Evolutionary conservation across 2,113 vertebrate species (phyloP).

Genomic region (Hepsetus odoe): DNA sequence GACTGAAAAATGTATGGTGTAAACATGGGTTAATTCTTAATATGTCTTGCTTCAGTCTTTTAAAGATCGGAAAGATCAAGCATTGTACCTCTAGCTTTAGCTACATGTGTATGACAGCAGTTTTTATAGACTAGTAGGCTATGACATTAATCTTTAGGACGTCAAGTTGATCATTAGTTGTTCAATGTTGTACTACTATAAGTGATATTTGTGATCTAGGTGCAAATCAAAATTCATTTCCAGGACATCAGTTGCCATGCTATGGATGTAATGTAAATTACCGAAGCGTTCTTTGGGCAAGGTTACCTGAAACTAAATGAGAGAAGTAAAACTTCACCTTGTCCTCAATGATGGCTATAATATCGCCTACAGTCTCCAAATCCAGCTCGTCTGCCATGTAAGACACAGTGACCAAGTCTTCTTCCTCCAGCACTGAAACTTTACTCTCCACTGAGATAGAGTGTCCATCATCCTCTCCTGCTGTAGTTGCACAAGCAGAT

Average conservation of each 20-base stretch:
- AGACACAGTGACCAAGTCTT: constrained; percentile 87
- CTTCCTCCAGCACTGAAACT: constrained; percentile 81
- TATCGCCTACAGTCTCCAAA: constrained; percentile 93
- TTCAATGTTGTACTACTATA: no score
- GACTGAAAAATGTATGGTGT: no score
- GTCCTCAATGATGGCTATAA: constrained; percentile 95
- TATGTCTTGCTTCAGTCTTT: no score
- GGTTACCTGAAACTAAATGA: not conserved
- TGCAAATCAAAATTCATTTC: not conserved
- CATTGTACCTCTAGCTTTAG: no score
- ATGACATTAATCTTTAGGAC: no score
- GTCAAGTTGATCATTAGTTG: no score
- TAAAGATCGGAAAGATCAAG: no score
- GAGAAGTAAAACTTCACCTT: constrained; percentile 56
- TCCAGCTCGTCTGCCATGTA: constrained; percentile 93
- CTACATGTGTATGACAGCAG: no score
- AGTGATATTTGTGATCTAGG: not conserved
- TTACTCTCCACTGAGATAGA: constrained; percentile 76
- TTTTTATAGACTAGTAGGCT: no score
- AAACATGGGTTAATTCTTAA: no score
- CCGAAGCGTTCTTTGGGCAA: not conserved
- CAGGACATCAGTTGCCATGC: not conserved
- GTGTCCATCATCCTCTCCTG: constrained; percentile 42
- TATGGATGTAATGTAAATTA: not conserved
- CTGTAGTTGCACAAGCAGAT: not conserved